Evolutionary conservation across 2,888 invertebrate species (phyloP).

Genomic region (Lasioglossum marginatum): DNA sequence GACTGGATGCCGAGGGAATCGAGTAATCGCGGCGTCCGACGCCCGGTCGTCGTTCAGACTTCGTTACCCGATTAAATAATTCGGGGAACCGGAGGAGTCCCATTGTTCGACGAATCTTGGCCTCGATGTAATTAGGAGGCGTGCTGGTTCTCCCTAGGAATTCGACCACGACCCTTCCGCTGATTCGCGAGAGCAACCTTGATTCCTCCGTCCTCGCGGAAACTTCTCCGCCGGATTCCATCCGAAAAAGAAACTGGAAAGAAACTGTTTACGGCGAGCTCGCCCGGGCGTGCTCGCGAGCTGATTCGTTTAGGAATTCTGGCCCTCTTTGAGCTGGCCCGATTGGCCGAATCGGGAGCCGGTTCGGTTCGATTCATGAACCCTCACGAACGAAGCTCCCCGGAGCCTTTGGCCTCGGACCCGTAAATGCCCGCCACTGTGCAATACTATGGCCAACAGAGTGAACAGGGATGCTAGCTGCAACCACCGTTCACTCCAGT

Average conservation of each 20-base stretch:
- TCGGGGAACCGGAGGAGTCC: background rate
- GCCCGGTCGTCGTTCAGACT: background rate
- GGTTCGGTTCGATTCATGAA: background rate
- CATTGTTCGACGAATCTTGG: background rate
- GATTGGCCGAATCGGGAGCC: background rate
- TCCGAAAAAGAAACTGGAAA: background rate
- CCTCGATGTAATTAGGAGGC: background rate
- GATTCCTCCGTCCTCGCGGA: background rate
- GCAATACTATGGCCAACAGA: background rate
- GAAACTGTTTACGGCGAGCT: background rate
- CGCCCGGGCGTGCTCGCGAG: background rate
- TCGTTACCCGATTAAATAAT: slow-evolving; percentile 6
- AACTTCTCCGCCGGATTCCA: background rate
- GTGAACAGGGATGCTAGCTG: background rate
- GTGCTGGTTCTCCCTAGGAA: background rate
- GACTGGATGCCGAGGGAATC: background rate
- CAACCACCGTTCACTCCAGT: background rate
- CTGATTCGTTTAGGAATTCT: background rate
- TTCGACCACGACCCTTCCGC: background rate
- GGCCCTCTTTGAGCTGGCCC: background rate
- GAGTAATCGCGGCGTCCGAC: background rate
- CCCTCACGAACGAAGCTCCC: background rate
- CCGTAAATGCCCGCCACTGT: background rate
- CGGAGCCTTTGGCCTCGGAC: background rate
- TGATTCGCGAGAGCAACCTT: background rate